Evolutionary conservation across 2,113 vertebrate genomes (phyloP).

Genomic region (Panurus biarmicus): DNA sequence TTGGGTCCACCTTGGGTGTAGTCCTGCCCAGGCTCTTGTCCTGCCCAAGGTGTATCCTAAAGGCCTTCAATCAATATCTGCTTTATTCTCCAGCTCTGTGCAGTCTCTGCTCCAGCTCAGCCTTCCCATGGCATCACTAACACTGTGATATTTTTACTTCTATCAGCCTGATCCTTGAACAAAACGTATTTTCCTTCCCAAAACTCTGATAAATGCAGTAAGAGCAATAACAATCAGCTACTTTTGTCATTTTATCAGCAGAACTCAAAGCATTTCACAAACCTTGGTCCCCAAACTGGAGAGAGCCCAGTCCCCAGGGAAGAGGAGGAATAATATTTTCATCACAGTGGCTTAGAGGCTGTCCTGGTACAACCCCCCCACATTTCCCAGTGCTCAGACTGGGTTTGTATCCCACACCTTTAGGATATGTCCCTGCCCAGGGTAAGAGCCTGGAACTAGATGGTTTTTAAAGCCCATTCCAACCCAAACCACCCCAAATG

Average conservation of each 20-base stretch:
- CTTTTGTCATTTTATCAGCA: not conserved
- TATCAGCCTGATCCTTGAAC: not conserved
- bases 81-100: too few relatives aligned
- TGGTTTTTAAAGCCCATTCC: not conserved
- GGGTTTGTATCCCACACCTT: not conserved
- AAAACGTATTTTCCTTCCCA: not conserved
- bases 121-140: not conserved
- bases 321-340: not conserved
- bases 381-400: not conserved
- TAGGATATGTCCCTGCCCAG: not conserved
- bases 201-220: not conserved
- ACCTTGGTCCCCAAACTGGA: not conserved
- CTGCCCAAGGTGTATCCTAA: too few relatives aligned
- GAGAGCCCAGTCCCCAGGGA: not conserved
- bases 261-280: not conserved
- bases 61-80: too few relatives aligned
- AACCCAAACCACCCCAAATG: not conserved
- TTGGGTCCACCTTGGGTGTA: too few relatives aligned
- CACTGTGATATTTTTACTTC: not conserved
- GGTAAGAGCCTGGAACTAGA: not conserved
- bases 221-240: not conserved
- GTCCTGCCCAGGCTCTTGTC: too few relatives aligned
- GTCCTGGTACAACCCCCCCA: not conserved
- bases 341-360: accelerated
- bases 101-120: too few relatives aligned